Evolutionary conservation across 2,888 invertebrate species (phyloP).

Genomic region (Aelia acuminata): DNA sequence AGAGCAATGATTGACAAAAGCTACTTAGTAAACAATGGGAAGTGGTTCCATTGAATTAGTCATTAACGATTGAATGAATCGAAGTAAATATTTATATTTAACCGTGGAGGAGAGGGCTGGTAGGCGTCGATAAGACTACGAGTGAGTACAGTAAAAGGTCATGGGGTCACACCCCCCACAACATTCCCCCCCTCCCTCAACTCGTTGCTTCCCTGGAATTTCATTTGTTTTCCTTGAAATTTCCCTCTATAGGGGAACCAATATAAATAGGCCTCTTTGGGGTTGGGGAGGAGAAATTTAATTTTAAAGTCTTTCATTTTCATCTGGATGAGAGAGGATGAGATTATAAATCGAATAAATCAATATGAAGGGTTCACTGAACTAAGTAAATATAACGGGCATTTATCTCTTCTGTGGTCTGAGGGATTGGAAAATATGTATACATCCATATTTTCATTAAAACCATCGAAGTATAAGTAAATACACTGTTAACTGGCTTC

Average conservation of each 20-base stretch:
- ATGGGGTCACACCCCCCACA: background rate
- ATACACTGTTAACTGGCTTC: too few relatives aligned
- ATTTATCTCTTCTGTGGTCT: too few relatives aligned
- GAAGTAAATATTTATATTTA: constrained; percentile 38
- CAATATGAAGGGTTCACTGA: background rate
- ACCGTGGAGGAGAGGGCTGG: background rate
- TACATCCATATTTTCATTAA: too few relatives aligned
- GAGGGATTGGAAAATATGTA: too few relatives aligned
- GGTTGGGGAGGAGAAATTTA: background rate
- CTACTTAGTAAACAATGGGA: background rate
- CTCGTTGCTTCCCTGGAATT: background rate
- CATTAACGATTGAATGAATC: background rate
- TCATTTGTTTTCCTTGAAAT: constrained; percentile 31
- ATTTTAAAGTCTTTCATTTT: constrained; percentile 26
- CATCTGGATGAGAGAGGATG: background rate
- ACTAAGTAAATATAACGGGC: too few relatives aligned
- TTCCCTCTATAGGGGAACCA: background rate
- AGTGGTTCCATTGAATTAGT: background rate
- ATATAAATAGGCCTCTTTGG: constrained; percentile 25
- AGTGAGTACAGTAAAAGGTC: constrained; percentile 3
- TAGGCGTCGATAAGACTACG: background rate
- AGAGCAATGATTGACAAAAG: background rate
- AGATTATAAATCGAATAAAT: background rate
- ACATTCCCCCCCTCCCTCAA: background rate
- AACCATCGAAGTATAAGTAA: too few relatives aligned